Percentiles rank a stretch among this genome's conserved stretches.
Conservation (phyloP, 2,888 invertebrate species). For the Eupithecia abbreviata region DNA sequence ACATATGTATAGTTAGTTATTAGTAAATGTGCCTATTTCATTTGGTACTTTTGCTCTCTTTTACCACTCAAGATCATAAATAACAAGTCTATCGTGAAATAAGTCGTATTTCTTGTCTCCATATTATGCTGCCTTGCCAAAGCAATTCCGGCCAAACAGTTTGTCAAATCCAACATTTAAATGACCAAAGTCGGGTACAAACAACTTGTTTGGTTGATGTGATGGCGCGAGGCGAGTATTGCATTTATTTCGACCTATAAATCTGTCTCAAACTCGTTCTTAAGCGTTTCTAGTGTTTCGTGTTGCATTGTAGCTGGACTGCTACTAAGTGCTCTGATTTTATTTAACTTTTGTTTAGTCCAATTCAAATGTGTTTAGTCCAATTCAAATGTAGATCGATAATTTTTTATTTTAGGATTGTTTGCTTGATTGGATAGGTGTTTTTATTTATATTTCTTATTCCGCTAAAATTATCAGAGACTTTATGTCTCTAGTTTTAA, state of each 20-base stretch:
- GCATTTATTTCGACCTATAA: conserved; percentile 75
- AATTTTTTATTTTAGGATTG: not conserved
- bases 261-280: conserved; percentile 80
- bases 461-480: too few relatives aligned
- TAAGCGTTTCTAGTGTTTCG: conserved; percentile 76
- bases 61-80: conserved; percentile 9
- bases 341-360: not conserved
- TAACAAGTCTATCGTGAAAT: conserved; percentile 11
- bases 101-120: conserved; percentile 49
- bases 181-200: conserved; percentile 76
- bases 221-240: conserved; percentile 65
- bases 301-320: conserved; percentile 47
- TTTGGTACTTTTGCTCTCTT: not conserved
- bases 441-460: too few relatives aligned
- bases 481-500: too few relatives aligned
- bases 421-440: not conserved
- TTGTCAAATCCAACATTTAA: conserved; percentile 79
- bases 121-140: conserved; percentile 53
- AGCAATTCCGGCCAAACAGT: conserved; percentile 69
- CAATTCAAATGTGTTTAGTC: too few relatives aligned
- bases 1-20: not conserved
- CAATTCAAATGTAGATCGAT: not conserved
- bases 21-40: not conserved
- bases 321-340: conserved; percentile 12
- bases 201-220: conserved; percentile 75